Percentiles rank a stretch among this genome's conserved stretches.
Conservation (phyloP, 2,113 vertebrate species). For the Silurus glanis region DNA sequence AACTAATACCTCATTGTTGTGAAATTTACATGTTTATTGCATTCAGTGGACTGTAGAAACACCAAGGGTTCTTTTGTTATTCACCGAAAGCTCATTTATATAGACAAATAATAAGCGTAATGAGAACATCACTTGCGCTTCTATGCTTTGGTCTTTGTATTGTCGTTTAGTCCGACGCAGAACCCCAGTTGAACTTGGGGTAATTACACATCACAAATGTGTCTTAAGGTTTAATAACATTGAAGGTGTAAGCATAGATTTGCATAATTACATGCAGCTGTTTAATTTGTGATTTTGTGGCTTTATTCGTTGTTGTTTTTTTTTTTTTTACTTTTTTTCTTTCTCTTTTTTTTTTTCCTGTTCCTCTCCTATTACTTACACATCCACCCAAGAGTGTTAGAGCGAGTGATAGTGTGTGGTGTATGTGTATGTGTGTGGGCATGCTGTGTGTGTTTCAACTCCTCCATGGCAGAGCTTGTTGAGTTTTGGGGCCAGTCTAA, state of each 20-base stretch:
- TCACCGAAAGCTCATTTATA: conserved; percentile 61
- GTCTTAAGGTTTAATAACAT: conserved; percentile 77
- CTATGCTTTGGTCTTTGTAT: conserved; percentile 61
- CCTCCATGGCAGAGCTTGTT: conserved; percentile 49
- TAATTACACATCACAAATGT: conserved; percentile 73
- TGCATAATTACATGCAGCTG: conserved; percentile 77
- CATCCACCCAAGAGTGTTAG: conserved; percentile 68
- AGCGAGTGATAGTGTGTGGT: conserved; percentile 58
- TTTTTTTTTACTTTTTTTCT: conserved; percentile 55
- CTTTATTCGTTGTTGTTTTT: conserved; percentile 67
- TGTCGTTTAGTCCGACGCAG: conserved; percentile 66
- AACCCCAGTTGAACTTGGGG: conserved; percentile 69
- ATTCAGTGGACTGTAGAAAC: conserved; percentile 42
- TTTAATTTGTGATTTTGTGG: conserved; percentile 77
- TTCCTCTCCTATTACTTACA: conserved; percentile 24
- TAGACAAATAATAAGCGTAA: conserved; percentile 73
- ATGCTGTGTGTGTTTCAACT: conserved; percentile 17
- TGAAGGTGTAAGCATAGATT: conserved; percentile 76
- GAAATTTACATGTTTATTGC: conserved; percentile 54
- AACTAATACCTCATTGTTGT: conserved; percentile 45
- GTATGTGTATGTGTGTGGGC: conserved; percentile 34
- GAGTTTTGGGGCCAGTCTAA: conserved; percentile 75
- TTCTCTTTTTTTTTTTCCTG: not conserved
- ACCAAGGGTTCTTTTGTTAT: conserved; percentile 57
- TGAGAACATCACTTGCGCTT: conserved; percentile 71